A percentile compares a stretch with the other conserved stretches of the same genome.
phyloP scores from a whole-genome alignment of 2,113 vertebrate genomes.

The Varanus salvator region DNA sequence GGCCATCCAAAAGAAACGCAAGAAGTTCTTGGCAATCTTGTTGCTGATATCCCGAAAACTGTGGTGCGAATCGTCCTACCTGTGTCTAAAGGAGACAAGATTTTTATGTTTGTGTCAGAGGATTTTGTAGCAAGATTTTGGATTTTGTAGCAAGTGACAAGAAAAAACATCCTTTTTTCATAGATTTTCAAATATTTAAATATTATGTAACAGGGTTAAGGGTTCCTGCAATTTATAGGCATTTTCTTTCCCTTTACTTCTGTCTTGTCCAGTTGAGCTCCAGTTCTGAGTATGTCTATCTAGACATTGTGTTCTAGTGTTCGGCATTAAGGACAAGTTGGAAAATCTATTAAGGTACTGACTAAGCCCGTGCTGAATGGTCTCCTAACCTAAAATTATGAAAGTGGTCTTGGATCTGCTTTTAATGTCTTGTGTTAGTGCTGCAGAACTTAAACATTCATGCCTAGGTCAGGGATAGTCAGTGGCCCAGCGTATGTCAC shows the following conservation, averaged over 20 bases:
- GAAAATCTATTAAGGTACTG: neutral
- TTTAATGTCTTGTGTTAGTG: no score
- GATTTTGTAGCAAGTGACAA: no score
- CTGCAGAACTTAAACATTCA: no score
- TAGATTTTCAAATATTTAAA: neutral
- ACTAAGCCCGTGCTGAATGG: neutral
- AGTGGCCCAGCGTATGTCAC: no score
- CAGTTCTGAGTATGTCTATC: neutral
- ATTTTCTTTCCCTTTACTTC: neutral
- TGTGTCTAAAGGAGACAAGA: constrained; percentile 83
- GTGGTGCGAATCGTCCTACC: constrained; percentile 96
- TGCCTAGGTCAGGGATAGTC: no score
- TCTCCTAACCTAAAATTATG: neutral
- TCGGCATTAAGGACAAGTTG: no score
- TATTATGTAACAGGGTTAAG: neutral
- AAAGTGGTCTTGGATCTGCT: neutral
- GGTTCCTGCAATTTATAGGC: neutral
- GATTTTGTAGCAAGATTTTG: neutral
- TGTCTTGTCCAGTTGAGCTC: neutral
- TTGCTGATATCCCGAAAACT: constrained; percentile 98
- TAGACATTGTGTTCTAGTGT: no score
- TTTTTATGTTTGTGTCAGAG: neutral
- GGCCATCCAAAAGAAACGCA: constrained; percentile 96
- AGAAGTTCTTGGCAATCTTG: constrained; percentile 98
- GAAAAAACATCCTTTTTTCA: neutral